A percentile compares a stretch with the other conserved stretches of the same genome.
These are phyloP conservation scores for Phorcus lineatus DNA, from an alignment of 2,888 invertebrate species.

Conservation along the genomic window DNA sequence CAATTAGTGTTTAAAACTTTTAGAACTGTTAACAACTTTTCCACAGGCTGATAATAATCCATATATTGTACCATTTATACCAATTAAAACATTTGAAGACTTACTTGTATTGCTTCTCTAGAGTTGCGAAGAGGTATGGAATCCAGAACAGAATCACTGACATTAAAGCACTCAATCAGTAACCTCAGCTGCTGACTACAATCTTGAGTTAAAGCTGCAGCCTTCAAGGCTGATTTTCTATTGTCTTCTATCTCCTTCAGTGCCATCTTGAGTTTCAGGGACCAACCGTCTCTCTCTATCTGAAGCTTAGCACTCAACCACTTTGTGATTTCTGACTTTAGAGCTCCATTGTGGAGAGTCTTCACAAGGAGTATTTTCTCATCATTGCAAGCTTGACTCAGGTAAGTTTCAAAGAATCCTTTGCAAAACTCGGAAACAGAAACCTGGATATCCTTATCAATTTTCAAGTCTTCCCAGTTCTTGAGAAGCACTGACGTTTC, in stretches of 20 bases:
- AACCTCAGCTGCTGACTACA: constrained; percentile 49
- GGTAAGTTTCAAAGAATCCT: constrained; percentile 34
- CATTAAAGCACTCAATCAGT: constrained; percentile 51
- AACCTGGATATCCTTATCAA: constrained; percentile 59
- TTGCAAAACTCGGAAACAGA: constrained; percentile 57
- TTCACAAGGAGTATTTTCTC: constrained; percentile 41
- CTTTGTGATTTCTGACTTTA: constrained; percentile 47
- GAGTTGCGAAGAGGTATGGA: background rate
- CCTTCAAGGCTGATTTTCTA: constrained; percentile 54
- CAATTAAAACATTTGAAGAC: background rate
- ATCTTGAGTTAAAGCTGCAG: constrained; percentile 48
- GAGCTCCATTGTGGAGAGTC: constrained; percentile 53
- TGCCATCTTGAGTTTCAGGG: constrained; percentile 62
- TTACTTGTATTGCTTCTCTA: background rate
- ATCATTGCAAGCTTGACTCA: constrained; percentile 8
- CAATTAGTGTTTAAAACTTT: no score
- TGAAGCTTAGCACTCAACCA: constrained; percentile 66
- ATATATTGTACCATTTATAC: no score
- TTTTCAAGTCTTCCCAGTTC: constrained; percentile 21
- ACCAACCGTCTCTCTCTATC: constrained; percentile 67
- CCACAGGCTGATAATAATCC: no score
- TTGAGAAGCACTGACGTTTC: background rate
- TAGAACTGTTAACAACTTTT: no score
- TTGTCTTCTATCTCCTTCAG: constrained; percentile 67
- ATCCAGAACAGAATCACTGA: constrained; percentile 45